Base-by-base conservation (phyloP, 2,113 vertebrate species). In the Centropus bengalensis region DNA sequence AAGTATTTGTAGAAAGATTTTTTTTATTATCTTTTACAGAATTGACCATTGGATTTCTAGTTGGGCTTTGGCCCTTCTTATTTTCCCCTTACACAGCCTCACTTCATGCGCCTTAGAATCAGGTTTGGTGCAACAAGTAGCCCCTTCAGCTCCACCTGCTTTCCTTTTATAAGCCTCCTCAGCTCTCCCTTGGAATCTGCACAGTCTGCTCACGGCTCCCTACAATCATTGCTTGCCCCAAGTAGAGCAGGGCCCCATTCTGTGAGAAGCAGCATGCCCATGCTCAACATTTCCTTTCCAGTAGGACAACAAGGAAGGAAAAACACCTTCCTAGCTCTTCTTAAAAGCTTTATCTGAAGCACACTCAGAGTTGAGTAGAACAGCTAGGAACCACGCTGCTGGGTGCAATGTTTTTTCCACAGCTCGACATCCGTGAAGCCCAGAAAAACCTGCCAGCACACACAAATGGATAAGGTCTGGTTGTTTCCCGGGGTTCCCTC, bases 181-280 rank as follows among this genome's bases (percentile, higher is more conserved):
- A 3, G 19, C 55, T 36, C 66, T 54, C 40, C 0, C 0, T 38
- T 30, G 23, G 44, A 16, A 33, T 36, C 15, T 44, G 42, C 55
- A 54, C 10, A 28, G 36, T 10, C 15, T 54, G 56, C 36, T 7
- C 14, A 45, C 1, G 5, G 59, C 23, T 33, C 15, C 12, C 36
- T 3, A 21, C 73, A 74, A 2, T 7, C 1, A 0, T 2, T 6
- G 32, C 21, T 52, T 1, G 0, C 7, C 68, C 24, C 23, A 27
- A 81, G 36, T 0, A 0, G 4, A 60, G 32, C 7, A 1, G 20
- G 22, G 33, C 15, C 8, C 14, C 8, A 20, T 23, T 26, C 32
- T 44, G 4, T 8, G 5, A 81, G 42, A 40, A 70, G 6, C 28
- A 62, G 38, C 2, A 1, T 4, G 1, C 0, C 32, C 42, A 33